Base-by-base conservation (phyloP, 2,113 vertebrate genomes). In the Rana temporaria region DNA sequence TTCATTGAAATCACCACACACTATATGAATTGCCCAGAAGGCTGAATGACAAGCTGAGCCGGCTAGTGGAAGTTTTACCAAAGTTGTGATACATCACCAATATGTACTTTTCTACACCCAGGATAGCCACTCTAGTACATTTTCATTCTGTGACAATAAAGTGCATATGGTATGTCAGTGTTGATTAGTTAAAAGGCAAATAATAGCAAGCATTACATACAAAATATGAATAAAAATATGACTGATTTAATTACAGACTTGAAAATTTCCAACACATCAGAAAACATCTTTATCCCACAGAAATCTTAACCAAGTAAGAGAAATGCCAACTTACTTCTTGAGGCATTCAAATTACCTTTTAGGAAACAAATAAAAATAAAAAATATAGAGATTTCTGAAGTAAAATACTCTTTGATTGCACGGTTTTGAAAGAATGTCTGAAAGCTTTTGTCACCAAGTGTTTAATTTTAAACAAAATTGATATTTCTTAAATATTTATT, bases 401-500 rank as follows among this genome's bases (percentile, higher is more conserved):
- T 52, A 77, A 77, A 77, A 77, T 77, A 77, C 74, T 77, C 62
- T 76, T 77, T 68, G 77, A 79, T 79, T 79, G 77, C 77, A 79
- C 77, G 64, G 77, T 57, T 78, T 79, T 68, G 64, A 79, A 81
- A 71, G 57, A 63, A 81, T 63, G 55, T 81, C 65, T 71, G 78
- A 69, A 80, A 81, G 78, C 66, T 80, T 80, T 81, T 81, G 67
- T 81, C 78, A 81, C 78, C 78, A 81, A 81, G 78, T 81, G 67
- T 71, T 75, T 75, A 22, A 62, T 38, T 75, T 74, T 80, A 80
- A 80, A 80, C 66, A 80, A 80, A 79, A 80, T 72, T 64, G 38
- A 63, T 81, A 57, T 52, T 80, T 80, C 59, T 81, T 81, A 81
- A 81, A 81, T 81, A 81, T 81, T 81, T 81, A 79, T 79, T 66